These are phyloP conservation scores for Actinemys pallida DNA, from an alignment of 2,113 vertebrate species.

Conservation along the genomic window DNA sequence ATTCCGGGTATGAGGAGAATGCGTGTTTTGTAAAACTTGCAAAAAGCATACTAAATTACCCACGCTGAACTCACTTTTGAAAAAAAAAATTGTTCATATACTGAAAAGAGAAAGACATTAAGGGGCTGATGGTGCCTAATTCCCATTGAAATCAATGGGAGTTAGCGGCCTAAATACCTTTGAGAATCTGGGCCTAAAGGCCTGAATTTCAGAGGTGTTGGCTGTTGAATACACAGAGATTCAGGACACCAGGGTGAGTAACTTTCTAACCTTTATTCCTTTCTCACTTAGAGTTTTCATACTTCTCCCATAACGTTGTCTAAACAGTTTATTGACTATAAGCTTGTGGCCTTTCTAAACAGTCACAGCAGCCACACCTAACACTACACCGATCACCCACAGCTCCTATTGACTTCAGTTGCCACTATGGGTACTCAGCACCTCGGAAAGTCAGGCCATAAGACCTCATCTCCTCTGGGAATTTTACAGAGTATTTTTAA, in stretches of 20 bases:
- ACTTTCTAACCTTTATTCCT: neutral
- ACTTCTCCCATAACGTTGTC: neutral
- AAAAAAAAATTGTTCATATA: neutral
- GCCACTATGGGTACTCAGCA: neutral
- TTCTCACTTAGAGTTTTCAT: neutral
- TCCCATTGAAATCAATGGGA: neutral
- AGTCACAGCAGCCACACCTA: neutral
- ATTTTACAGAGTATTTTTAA: rapidly evolving
- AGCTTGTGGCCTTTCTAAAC: neutral
- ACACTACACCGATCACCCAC: neutral
- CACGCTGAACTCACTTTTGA: neutral
- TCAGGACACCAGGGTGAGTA: neutral
- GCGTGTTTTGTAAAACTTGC: neutral
- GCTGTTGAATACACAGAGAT: neutral
- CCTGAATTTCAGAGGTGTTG: neutral
- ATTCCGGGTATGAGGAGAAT: neutral
- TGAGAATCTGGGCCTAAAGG: neutral
- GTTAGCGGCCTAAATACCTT: neutral
- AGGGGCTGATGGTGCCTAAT: neutral
- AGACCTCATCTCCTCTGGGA: neutral
- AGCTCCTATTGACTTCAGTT: neutral
- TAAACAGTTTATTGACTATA: neutral
- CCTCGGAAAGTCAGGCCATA: neutral
- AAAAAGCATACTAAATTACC: neutral
- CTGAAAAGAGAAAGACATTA: neutral